These are phyloP conservation scores for Vipera latastei DNA, from an alignment of 2,797 vertebrate species.

Conservation along the genomic window DNA sequence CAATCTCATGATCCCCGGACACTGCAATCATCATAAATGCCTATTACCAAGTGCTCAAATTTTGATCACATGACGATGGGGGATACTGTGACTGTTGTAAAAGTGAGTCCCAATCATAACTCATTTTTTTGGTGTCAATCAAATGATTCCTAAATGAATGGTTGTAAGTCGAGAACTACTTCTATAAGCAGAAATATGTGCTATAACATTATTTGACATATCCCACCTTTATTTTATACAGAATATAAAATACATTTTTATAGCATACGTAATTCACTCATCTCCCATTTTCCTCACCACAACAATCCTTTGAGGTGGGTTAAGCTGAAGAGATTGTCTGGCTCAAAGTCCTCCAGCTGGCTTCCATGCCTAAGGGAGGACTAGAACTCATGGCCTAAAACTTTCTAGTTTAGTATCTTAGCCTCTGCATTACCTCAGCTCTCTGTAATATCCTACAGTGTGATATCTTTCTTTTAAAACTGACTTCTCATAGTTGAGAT, in stretches of 20 bases:
- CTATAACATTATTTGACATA: neutral
- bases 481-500: neutral
- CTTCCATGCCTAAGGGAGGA: neutral
- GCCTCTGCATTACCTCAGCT: neutral
- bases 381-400: neutral
- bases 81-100: neutral
- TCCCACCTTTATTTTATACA: neutral
- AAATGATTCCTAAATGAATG: neutral
- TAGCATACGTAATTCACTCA: neutral
- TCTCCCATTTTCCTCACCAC: neutral
- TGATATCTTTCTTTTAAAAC: neutral
- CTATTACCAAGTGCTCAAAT: neutral
- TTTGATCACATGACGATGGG: neutral
- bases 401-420: neutral
- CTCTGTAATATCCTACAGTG: neutral
- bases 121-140: neutral
- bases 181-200: neutral
- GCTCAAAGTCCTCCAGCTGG: neutral
- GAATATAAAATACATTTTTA: neutral
- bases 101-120: neutral
- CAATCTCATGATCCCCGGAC: neutral
- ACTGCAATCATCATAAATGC: neutral
- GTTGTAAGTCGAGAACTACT: neutral
- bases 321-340: neutral
- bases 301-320: neutral